A percentile compares a stretch with the other conserved stretches of the same genome.
These are phyloP conservation scores for Nymphalis io DNA, from an alignment of 1,140 invertebrate species.

Conservation along the genomic window DNA sequence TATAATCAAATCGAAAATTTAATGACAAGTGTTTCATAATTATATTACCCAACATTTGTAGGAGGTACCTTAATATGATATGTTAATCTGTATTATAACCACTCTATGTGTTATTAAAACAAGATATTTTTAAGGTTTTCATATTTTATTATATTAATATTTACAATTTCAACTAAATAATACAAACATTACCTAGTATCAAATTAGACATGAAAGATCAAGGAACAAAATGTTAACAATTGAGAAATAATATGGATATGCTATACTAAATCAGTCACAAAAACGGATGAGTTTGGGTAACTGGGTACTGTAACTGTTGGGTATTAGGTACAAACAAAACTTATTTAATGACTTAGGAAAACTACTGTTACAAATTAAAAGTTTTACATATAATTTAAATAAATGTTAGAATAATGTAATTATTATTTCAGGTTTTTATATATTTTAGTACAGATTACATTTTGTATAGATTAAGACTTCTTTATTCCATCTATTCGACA, in stretches of 20 bases:
- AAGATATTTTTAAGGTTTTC: conserved; percentile 7
- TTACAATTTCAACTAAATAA: conserved; percentile 26
- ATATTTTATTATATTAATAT: conserved; percentile 25
- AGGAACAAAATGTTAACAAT: conserved; percentile 22
- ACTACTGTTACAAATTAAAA: neutral
- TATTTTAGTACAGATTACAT: too few species aligned
- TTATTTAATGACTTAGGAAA: conserved; percentile 20
- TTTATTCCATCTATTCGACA: too few species aligned
- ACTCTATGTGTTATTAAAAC: neutral
- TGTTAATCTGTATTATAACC: neutral
- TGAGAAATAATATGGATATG: conserved; percentile 8
- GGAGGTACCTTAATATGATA: neutral
- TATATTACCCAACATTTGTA: too few species aligned
- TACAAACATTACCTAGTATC: conserved; percentile 16
- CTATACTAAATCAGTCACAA: conserved; percentile 17
- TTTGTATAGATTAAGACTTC: neutral
- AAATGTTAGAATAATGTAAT: too few species aligned
- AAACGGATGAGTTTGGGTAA: conserved; percentile 18
- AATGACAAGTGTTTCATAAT: too few species aligned
- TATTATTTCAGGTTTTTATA: too few species aligned
- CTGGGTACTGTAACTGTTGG: conserved; percentile 8
- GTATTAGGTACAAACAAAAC: conserved; percentile 8
- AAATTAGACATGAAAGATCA: neutral
- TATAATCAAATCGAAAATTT: too few species aligned
- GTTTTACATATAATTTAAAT: too few species aligned